Evolutionary conservation across 2,113 vertebrate genomes (phyloP).

Genomic region (Myodes glareolus): DNA sequence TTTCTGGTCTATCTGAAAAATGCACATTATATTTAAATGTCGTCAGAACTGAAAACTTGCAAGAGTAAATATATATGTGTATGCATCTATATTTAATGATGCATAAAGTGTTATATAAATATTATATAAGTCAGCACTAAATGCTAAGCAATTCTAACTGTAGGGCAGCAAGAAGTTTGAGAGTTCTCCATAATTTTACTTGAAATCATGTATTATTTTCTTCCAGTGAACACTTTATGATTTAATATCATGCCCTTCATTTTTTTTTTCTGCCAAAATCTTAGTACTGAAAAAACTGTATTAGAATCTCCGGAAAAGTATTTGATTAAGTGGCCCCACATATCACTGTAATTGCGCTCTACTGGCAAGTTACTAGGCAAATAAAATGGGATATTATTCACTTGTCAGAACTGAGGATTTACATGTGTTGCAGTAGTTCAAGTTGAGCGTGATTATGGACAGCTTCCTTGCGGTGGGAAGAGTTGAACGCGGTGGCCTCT

Average conservation of each 20-base stretch:
- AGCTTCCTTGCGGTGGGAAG: background rate
- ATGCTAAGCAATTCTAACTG: slow-evolving; percentile 65
- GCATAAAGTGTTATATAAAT: slow-evolving; percentile 42
- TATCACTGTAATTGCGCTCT: slow-evolving; percentile 62
- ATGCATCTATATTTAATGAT: slow-evolving; percentile 56
- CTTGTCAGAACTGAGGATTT: slow-evolving; percentile 55
- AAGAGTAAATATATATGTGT: slow-evolving; percentile 7
- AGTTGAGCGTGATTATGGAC: background rate
- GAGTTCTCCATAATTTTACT: slow-evolving; percentile 65
- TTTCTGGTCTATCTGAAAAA: slow-evolving; percentile 53
- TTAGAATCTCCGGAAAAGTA: slow-evolving; percentile 67
- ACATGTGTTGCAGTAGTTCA: background rate
- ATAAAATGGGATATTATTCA: slow-evolving; percentile 69
- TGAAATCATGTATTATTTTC: slow-evolving; percentile 77
- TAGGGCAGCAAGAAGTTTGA: slow-evolving; percentile 59
- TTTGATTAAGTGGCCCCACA: slow-evolving; percentile 64
- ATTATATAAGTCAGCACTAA: slow-evolving; percentile 74
- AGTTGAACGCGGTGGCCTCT: background rate
- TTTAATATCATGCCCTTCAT: slow-evolving; percentile 64
- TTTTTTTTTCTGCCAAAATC: slow-evolving; percentile 68
- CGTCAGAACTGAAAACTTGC: slow-evolving; percentile 44
- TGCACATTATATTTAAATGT: slow-evolving; percentile 57
- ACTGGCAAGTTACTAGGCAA: slow-evolving; percentile 69
- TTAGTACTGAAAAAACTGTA: slow-evolving; percentile 71
- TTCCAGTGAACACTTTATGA: slow-evolving; percentile 48